Base-by-base conservation (phyloP, 2,113 vertebrate species). In the Urocynchramus pylzowi region DNA sequence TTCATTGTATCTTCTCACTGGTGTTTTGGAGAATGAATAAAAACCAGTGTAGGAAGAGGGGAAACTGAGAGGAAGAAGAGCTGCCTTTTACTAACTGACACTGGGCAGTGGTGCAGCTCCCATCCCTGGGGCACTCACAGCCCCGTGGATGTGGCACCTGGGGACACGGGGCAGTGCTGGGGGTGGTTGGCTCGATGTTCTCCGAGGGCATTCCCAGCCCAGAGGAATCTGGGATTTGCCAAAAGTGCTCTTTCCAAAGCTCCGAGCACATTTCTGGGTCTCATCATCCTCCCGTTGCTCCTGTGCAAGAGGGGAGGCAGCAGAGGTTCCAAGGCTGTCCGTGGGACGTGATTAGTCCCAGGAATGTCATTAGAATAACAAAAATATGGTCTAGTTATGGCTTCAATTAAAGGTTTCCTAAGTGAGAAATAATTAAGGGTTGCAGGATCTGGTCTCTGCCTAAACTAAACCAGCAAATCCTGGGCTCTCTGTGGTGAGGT, bases 311-410 rank as follows among this genome's bases (percentile, higher is more conserved):
- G 52, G 37, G 37, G 28, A 52, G 69, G 45, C 22, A 70, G 14
- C 5, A 13, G 70, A 74, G 50, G 37, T 4, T 79, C 63, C 81
- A 4, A 15, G 42, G 27, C 93, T 80, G 33, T 8, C 87, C 60
- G 45, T 54, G 74, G 39, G 70, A 63, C 0, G 1, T 44, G 71
- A 92, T 68, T 30, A 81, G 39, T 71, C 90, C 71, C 56, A 42
- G 23, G 73, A 93, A 96, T 12, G 27, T 71, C 86, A 81, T 91
- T 45, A 64, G 64, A 92, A 96, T 75, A 90, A 96, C 89, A 95
- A 78, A 93, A 96, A 84, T 87, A 71, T 4, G 26, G 56, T n/a
- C 68, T 33, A 1, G 35, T 85, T 88, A 88, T 5, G 54, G 79
- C 79, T 86, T 53, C 90, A 67, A 63, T 71, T 77, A 92, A 81